Base-by-base conservation (phyloP, 2,888 invertebrate genomes). In the Pedicia rivosa region DNA sequence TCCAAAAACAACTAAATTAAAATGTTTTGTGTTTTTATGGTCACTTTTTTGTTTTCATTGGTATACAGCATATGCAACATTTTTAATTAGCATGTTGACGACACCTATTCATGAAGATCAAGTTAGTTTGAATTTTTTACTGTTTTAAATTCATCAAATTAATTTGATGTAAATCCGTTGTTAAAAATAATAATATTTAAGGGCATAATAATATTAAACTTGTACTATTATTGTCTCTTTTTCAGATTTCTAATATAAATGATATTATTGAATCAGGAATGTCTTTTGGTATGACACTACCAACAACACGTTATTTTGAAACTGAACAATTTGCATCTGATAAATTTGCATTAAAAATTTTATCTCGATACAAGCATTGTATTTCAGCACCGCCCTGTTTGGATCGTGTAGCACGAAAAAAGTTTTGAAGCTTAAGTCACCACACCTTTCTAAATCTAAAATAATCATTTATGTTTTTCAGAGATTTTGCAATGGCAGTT, bases 251-350 rank as follows among this genome's bases (percentile, higher is more conserved):
- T n/a, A 38, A 26, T 3, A 19, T 38, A 7, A 19, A 20, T 20
- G 38, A 38, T 19, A 33, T 38, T 13, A 7, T 38, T 4, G 19
- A 7, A 16, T 20, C 32, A 3, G 16, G 22, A 6, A 33, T 38
- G 13, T 26, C 27, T 4, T 32, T 33, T n/a, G 38, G 38, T 7
- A 38, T 38, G 38, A 32, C 32, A 20, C 5, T 5, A 19, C n/a
- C 27, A n/a, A 38, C 33, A 5, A 38, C 33, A 7, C 10, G 33
- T 20, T 33, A 33, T 33, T 38, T 33, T 10, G n/a, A 16, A 6
- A 25, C 17, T 9, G 20, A 13, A n/a, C n/a, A 33, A 6, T 38
- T 25, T 27, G 26, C n/a, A 5, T n/a, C 9, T n/a, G 28, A 38
- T 20, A 15, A n/a, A n/a, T n/a, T n/a, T n/a, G n/a, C n/a, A n/a